Evolutionary conservation across 2,113 vertebrate genomes (phyloP), one percentile per base, ranked within the genome.

Genomic region (Archilochus colubris): DNA sequence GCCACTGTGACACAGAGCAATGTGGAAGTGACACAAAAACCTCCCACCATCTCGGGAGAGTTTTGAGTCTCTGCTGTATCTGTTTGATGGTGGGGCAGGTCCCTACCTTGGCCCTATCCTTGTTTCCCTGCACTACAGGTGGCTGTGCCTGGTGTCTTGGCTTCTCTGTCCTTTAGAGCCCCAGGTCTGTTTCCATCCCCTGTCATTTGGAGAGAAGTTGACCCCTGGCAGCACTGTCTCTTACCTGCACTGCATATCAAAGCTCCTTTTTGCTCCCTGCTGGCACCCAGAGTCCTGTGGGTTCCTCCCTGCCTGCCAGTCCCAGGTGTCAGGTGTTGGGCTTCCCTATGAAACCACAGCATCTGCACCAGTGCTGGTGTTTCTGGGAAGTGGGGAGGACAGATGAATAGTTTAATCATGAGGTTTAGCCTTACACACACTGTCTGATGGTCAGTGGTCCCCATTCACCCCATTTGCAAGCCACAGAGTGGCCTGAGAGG

Each of bases 211-310:
- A 27, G 17, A 80, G 16, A 18, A 16, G 4, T 30, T 36, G 23
- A 24, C 9, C 5, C 8, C n/a, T 55, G 25, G 3, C 12, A 30
- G 15, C 15, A 22, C 19, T 67, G 4, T 27, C 25, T 40, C 40
- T 40, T 40, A 40, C 25, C 18, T 81, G 6, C 19, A 22, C 36
- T 3, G 1, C 4, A 1, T 4, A 27, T 6, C 33, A 3, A 0
- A 53, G 13, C 5, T 51, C 5, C 3, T 7, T 20, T 36, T 36
- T 0, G 0, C 14, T 58, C 8, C 12, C 22, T 1, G 0, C 4
- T 33, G 1, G 4, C 33, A 58, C 24, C 16, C 51, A 36, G 51
- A 9, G 20, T 38, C 5, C 20, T n/a, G 14, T 0, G 0, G 24
- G 2, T 53, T 5, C 5, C 14, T 36, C 30, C 21, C 25, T 36